Conservation (phyloP, 2,888 invertebrate genomes). For the Acanthacorydalis orientalis region DNA sequence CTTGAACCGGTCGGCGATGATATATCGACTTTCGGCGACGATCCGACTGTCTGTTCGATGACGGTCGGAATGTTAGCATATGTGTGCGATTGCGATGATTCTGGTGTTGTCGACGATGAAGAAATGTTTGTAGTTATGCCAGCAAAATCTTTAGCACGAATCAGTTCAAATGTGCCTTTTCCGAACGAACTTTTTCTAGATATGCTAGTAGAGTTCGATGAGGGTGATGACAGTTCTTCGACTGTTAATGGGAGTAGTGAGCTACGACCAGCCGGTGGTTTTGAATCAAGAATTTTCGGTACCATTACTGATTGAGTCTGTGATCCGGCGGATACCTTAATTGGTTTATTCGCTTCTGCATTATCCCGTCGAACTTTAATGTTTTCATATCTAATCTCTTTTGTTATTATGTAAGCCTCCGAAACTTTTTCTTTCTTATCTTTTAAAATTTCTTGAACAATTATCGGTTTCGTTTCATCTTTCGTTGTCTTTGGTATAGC, state of each 20-base stretch:
- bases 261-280: conserved; percentile 3
- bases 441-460: conserved; percentile 13
- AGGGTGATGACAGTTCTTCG: conserved; percentile 1
- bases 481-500: conserved; percentile 7
- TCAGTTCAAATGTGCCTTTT: conserved; percentile 27
- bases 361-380: conserved; percentile 24
- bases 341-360: conserved; percentile 19
- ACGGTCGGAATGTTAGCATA: conserved; percentile 3
- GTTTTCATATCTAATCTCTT: conserved; percentile 26
- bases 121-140: conserved; percentile 27
- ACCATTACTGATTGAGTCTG: conserved; percentile 34
- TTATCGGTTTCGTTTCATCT: conserved; percentile 5
- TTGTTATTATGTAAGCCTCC: conserved; percentile 23
- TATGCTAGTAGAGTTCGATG: background rate
- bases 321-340: conserved; percentile 38
- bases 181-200: conserved; percentile 3
- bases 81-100: conserved; percentile 15
- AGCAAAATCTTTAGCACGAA: conserved; percentile 37
- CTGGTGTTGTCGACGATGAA: conserved; percentile 25
- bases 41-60: background rate
- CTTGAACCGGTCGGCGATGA: background rate
- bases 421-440: conserved; percentile 17
- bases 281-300: conserved; percentile 4
- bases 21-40: background rate
- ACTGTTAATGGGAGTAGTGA: conserved; percentile 5